Evolutionary conservation across 92 coral and sea anemone species (phyloP), one percentile per base, ranked within the genome.

Genomic region (Umimayanthus kanabou): DNA sequence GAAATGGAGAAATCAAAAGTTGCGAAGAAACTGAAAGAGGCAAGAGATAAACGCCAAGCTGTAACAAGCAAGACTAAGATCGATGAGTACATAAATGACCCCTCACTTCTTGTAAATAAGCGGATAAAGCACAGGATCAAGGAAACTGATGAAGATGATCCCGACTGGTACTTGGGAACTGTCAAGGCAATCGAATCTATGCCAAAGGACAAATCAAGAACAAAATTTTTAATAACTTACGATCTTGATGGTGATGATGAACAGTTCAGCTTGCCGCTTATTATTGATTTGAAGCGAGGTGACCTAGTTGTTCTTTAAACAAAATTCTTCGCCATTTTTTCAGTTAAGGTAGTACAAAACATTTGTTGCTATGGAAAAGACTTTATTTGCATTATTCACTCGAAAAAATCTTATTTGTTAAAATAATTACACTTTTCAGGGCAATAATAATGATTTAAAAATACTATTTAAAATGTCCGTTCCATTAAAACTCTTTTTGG

Each of bases 241-340:
- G n/a, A n/a, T n/a, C n/a, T n/a, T n/a, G n/a, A n/a, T 43, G 80
- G 80, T 15, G 58, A 76, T 39, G 80, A 76, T n/a, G 58, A 76
- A 39, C 58, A 11, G 25, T 76, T 76, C 10, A 14, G 29, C 39
- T 2, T 43, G 58, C 80, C 80, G 2, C 30, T 76, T 18, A 15
- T 76, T 14, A 40, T 22, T 40, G 80, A 76, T 5, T 76, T 76
- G 58, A 76, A 76, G 30, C 80, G 80, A 16, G 80, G 80, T 16
- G 80, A 76, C 30, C 30, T 76, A 2, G 22, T 76, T 15, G 30
- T n/a, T n/a, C n/a, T n/a, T n/a, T n/a, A n/a, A n/a, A n/a, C n/a
- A n/a, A n/a, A n/a, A n/a, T n/a, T n/a, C n/a, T n/a, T 33, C 37
- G 37, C 37, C 37, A 33, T 33, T 33, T 33, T 33, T 33, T 33